Evolutionary conservation across 2,888 invertebrate genomes (phyloP), one percentile per base, ranked within the genome.

Genomic region (Microctonus brassicae): DNA sequence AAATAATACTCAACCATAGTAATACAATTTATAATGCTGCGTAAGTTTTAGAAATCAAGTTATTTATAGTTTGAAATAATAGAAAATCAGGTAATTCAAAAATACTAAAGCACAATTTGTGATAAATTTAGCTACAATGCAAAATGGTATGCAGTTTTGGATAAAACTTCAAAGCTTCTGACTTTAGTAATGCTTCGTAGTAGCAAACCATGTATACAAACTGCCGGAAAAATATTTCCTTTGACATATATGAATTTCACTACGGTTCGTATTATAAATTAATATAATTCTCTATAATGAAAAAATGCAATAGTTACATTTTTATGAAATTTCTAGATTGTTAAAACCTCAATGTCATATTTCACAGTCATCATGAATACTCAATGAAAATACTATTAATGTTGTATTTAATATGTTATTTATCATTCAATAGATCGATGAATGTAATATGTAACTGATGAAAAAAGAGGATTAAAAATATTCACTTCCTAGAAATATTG

Each of bases 341-440:
- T 75, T 1, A 69, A 67, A 57, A 73, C 73, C 29, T 71, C 75
- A 2, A 52, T 66, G 62, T 75, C 75, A 7, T 74, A 68, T 22
- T 74, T 74, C 24, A 74, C 74, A 0, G 58, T 74, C 5, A 42
- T 74, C 24, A 11, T 53, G 2, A 34, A 66, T 62, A 36, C 36
- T 20, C 33, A 62, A 24, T 62, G 22, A 36, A 34, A 9, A 24
- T 22, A 36, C 13, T 39, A 62, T 22, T 1, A 20, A 10, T 11
- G 2, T 0, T n/a, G n/a, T n/a, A n/a, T n/a, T n/a, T n/a, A n/a
- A n/a, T n/a, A n/a, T n/a, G n/a, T n/a, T n/a, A n/a, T n/a, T n/a
- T n/a, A n/a, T n/a, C n/a, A n/a, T n/a, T n/a, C n/a, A n/a, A n/a
- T n/a, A n/a, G n/a, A n/a, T n/a, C n/a, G n/a, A n/a, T n/a, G n/a